Conservation (phyloP, 1,140 invertebrate genomes). For the Panagrolaimus sp. region DNA sequence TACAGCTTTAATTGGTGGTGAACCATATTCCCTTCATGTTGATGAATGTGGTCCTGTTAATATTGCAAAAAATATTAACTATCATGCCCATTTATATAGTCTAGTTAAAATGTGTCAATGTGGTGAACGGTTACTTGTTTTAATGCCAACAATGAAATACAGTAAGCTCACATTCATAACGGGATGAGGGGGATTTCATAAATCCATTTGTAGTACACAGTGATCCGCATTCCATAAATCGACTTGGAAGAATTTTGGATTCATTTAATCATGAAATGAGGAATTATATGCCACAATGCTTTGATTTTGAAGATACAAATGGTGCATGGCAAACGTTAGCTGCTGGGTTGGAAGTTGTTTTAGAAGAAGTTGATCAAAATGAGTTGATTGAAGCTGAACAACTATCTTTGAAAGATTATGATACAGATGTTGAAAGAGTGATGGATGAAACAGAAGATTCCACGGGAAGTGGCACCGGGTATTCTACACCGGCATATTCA, state of each 20-base stretch:
- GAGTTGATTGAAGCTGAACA: not conserved
- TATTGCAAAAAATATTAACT: not conserved
- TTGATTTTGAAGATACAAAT: not conserved
- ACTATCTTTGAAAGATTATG: not conserved
- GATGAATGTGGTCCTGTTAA: not conserved
- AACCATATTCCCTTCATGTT: not conserved
- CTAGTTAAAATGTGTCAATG: slow-evolving; percentile 8
- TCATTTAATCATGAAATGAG: slow-evolving; percentile 8
- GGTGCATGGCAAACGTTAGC: not conserved
- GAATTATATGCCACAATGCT: not conserved
- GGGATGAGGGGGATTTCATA: no score
- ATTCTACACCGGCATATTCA: no score
- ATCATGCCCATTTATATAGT: slow-evolving; percentile 2
- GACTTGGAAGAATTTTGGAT: not conserved
- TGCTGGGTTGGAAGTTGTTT: not conserved
- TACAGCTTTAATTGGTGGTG: not conserved
- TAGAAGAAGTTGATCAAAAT: not conserved
- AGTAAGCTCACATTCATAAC: no score
- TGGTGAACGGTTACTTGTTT: not conserved
- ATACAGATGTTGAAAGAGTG: not conserved
- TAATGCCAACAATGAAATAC: not conserved
- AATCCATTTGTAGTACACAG: not conserved
- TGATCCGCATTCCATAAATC: not conserved
- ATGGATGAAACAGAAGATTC: not conserved
- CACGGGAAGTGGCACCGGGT: no score